Evolutionary conservation across 2,113 vertebrate species (phyloP).

Genomic region (Nothobranchius furzeri): DNA sequence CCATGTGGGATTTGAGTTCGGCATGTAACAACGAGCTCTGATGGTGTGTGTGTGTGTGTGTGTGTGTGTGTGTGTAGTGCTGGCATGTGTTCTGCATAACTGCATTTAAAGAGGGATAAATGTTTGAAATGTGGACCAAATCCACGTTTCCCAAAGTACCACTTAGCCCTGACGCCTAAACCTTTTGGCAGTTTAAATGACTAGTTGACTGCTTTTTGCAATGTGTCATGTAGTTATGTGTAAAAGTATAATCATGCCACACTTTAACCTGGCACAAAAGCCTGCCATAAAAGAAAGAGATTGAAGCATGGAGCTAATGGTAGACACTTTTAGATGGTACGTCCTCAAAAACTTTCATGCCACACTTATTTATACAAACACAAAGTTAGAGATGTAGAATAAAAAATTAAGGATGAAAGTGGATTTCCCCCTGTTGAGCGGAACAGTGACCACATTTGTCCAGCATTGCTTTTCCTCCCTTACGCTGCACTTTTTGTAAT

Average conservation of each 20-base stretch:
- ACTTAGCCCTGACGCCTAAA: neutral
- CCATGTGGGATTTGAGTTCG: conserved; percentile 35
- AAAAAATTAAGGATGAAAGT: too few species aligned
- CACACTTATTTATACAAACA: neutral
- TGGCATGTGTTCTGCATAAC: neutral
- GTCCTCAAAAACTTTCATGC: neutral
- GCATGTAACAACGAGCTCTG: conserved; percentile 13
- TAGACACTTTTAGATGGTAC: neutral
- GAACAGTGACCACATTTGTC: too few species aligned
- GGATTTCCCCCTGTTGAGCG: too few species aligned
- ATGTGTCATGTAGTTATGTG: conserved; percentile 5
- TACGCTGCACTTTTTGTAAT: too few species aligned
- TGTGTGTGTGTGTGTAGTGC: too few species aligned
- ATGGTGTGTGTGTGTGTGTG: too few species aligned
- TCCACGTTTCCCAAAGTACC: neutral
- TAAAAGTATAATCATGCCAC: neutral
- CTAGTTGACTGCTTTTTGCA: neutral
- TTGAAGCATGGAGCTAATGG: neutral
- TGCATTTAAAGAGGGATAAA: neutral
- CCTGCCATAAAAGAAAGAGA: neutral
- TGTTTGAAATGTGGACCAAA: neutral
- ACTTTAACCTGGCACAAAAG: neutral
- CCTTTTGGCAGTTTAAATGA: neutral
- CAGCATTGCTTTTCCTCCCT: too few species aligned
- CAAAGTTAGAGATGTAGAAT: neutral